Evolutionary conservation across 2,888 invertebrate species (phyloP).

Genomic region (Epinotia brunnichana): DNA sequence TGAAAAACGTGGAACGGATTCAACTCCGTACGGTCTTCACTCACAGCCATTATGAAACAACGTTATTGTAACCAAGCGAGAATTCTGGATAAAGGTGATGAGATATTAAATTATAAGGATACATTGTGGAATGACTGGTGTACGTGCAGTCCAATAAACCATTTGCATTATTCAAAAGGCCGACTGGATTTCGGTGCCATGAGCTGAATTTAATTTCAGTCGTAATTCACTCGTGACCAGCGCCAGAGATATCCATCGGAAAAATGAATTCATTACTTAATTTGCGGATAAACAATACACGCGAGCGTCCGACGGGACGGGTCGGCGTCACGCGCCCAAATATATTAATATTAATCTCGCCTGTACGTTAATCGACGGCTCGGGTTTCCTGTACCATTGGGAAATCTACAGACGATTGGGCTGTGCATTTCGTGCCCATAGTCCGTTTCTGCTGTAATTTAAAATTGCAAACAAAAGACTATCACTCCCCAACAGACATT

Average conservation of each 20-base stretch:
- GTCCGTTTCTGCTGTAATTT: too few species aligned
- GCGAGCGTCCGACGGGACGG: slow-evolving; percentile 33
- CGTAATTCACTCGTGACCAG: slow-evolving; percentile 68
- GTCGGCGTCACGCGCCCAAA: slow-evolving; percentile 45
- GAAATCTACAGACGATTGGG: slow-evolving; percentile 13
- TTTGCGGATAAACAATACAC: slow-evolving; percentile 59
- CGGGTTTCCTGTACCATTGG: slow-evolving; percentile 4
- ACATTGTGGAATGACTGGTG: slow-evolving; percentile 59
- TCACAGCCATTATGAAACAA: slow-evolving; percentile 26
- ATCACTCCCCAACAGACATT: not conserved
- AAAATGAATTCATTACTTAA: slow-evolving; percentile 65
- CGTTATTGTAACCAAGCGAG: slow-evolving; percentile 44
- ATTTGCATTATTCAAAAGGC: slow-evolving; percentile 79
- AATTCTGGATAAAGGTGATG: slow-evolving; percentile 47
- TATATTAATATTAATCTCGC: slow-evolving; percentile 47
- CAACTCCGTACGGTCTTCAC: slow-evolving; percentile 40
- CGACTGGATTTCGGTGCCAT: slow-evolving; percentile 67
- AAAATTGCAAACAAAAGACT: not conserved
- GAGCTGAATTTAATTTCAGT: slow-evolving; percentile 71
- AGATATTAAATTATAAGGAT: slow-evolving; percentile 55
- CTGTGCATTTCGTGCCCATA: not conserved
- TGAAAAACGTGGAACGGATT: slow-evolving; percentile 51
- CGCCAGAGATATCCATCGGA: slow-evolving; percentile 59
- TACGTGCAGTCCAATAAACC: slow-evolving; percentile 70
- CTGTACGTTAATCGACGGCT: slow-evolving; percentile 44